Percentiles rank a stretch among this genome's conserved stretches.
Evolutionary conservation across 2,113 vertebrate species (phyloP).

Genomic region (Talpa occidentalis): DNA sequence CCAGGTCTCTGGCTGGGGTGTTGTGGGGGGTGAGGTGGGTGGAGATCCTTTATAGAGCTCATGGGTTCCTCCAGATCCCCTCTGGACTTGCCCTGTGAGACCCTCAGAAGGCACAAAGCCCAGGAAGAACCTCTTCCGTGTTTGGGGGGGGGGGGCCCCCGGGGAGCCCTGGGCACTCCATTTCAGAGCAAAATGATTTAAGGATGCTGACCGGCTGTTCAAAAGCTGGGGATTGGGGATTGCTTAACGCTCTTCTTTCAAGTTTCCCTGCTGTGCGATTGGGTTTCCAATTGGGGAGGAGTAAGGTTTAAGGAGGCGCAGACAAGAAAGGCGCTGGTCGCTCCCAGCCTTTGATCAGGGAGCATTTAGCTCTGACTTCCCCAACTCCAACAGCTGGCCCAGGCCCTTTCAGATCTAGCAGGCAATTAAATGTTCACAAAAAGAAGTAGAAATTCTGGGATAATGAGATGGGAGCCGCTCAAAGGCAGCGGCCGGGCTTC

Average conservation of each 20-base stretch:
- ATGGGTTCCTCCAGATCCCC: background rate
- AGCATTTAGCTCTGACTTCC: conserved; percentile 60
- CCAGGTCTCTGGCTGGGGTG: background rate
- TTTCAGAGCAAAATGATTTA: background rate
- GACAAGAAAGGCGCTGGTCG: background rate
- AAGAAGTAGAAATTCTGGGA: conserved; percentile 46
- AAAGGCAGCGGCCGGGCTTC: conserved; percentile 45
- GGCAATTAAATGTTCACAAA: conserved; percentile 75
- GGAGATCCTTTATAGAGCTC: background rate
- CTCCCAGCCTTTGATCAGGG: conserved; percentile 59
- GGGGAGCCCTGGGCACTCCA: background rate
- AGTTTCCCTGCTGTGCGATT: background rate
- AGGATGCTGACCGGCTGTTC: background rate
- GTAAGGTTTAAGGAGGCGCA: conserved; percentile 38
- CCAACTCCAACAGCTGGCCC: conserved; percentile 58
- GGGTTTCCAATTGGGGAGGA: conserved; percentile 49
- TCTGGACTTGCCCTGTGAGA: background rate
- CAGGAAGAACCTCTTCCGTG: accelerated
- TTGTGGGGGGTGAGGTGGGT: accelerated
- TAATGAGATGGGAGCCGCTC: conserved; percentile 62
- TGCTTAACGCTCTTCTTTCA: conserved; percentile 25
- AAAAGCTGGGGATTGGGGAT: background rate
- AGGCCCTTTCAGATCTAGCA: conserved; percentile 54
- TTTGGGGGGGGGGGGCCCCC: accelerated
- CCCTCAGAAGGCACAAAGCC: background rate